Base-by-base conservation (phyloP, 1,140 invertebrate species). In the Thrips palmi region DNA sequence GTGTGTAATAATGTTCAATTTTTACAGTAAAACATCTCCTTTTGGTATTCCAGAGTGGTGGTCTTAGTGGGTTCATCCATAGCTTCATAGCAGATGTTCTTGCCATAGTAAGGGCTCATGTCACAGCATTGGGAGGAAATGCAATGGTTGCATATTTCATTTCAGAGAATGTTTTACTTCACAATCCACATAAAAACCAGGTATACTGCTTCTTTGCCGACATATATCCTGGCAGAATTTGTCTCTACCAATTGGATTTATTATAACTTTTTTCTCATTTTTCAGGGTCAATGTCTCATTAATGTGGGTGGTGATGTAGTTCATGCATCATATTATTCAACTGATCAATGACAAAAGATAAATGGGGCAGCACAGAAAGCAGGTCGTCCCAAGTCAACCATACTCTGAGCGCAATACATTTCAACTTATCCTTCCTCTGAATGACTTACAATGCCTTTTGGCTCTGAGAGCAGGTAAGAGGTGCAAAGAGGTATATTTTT, bases 121-220 rank as follows among this genome's bases (percentile, higher is more conserved):
- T 93, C 5, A 74, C 82, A 1, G 82, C 87, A 7, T 59, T 96
- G n/a, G 88, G 89, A 22, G 91, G 91, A 8, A 96, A 97, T 62
- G 88, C 87, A 1, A 76, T 97, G 64, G 79, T 92, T 0, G 78
- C 87, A 0, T 93, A 88, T 59, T 88, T 87, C 52, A 79, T 94
- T 70, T 84, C 76, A 3, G 83, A 94, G 58, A 78, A 85, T 47
- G 74, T 89, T 43, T 62, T 97, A 14, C 68, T 84, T 37, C 81
- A 89, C 58, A 93, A 86, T 59, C 76, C 85, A 41, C 87, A 94
- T 54, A 94, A 94, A 63, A 94, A 94, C 65, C 89, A 96, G 71
- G 88, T 92, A 57, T 17, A 35, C 8, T 40, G n/a, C 32, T 37
- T n/a, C 4, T 20, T 40, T 2, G 7, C 3, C 10, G 11, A 36